phyloP scores from a whole-genome alignment of 2,888 invertebrate species.

The Thereva unica region DNA sequence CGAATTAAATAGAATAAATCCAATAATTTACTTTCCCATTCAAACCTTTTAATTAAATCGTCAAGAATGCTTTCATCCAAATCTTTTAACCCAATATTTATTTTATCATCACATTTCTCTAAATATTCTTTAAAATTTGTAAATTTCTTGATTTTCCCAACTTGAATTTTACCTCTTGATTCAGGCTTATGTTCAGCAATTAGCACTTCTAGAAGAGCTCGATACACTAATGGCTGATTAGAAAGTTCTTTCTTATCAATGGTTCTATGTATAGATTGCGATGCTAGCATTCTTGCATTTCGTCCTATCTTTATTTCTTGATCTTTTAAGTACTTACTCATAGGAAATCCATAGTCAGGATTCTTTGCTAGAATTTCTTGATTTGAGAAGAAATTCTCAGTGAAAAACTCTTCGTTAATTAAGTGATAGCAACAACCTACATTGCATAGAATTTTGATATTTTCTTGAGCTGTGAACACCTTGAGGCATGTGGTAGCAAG shows the following conservation, averaged over 20 bases:
- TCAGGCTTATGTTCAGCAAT: constrained; percentile 58
- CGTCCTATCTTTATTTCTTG: constrained; percentile 64
- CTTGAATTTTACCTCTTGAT: constrained; percentile 60
- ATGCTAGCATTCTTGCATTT: constrained; percentile 83
- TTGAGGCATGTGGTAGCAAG: constrained; percentile 73
- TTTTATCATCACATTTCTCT: constrained; percentile 66
- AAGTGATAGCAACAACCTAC: constrained; percentile 92
- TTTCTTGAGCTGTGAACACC: constrained; percentile 64
- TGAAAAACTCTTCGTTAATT: constrained; percentile 64
- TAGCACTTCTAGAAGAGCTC: constrained; percentile 74
- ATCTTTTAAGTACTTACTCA: constrained; percentile 65
- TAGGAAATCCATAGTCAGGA: constrained; percentile 65
- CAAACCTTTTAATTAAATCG: constrained; percentile 50
- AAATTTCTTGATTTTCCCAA: constrained; percentile 68
- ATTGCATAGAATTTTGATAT: constrained; percentile 69
- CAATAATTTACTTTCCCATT: constrained; percentile 63
- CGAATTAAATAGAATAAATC: constrained; percentile 78
- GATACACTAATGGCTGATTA: constrained; percentile 70
- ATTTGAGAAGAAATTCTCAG: constrained; percentile 52
- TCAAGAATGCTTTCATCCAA: constrained; percentile 60
- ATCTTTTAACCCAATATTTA: constrained; percentile 50
- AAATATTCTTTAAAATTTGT: constrained; percentile 72
- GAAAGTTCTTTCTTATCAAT: constrained; percentile 63
- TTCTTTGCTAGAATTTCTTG: constrained; percentile 50
- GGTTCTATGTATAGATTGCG: constrained; percentile 79